Percentiles rank a stretch among this genome's conserved stretches.
These are phyloP conservation scores for Cebuella pygmaea DNA, from an alignment of 2,797 vertebrate genomes.

Conservation along the genomic window DNA sequence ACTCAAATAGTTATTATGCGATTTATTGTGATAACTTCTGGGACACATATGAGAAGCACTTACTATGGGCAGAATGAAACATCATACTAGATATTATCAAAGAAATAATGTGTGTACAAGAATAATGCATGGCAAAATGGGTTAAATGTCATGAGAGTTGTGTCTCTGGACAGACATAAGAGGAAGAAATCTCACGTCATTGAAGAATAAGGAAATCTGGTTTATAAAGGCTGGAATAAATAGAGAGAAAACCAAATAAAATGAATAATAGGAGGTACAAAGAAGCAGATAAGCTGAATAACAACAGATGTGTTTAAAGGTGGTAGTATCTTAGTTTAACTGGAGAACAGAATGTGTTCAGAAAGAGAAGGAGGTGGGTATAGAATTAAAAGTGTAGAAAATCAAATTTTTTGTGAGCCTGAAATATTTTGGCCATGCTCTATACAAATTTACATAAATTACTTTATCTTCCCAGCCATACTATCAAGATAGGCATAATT, in stretches of 20 bases:
- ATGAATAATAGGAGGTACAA: background rate
- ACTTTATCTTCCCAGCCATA: background rate
- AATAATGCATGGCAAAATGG: background rate
- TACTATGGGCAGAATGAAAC: background rate
- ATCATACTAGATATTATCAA: background rate
- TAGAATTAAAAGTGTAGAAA: background rate
- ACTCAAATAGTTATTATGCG: background rate
- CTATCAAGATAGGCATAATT: background rate
- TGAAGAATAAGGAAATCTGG: background rate
- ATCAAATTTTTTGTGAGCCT: background rate
- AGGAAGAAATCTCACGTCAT: background rate
- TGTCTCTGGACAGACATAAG: background rate
- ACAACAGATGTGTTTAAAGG: background rate
- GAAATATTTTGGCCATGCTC: background rate
- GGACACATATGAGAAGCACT: background rate
- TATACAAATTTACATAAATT: background rate
- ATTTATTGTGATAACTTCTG: background rate
- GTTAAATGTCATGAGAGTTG: background rate
- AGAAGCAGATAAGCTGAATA: background rate
- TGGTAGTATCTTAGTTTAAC: background rate
- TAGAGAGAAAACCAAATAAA: background rate
- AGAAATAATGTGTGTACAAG: background rate
- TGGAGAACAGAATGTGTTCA: background rate
- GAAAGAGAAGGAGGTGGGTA: background rate
- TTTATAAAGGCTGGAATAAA: background rate